Evolutionary conservation across 1,140 invertebrate species (phyloP), one percentile per base, ranked within the genome.

Genomic region (Euglossa dilemma): DNA sequence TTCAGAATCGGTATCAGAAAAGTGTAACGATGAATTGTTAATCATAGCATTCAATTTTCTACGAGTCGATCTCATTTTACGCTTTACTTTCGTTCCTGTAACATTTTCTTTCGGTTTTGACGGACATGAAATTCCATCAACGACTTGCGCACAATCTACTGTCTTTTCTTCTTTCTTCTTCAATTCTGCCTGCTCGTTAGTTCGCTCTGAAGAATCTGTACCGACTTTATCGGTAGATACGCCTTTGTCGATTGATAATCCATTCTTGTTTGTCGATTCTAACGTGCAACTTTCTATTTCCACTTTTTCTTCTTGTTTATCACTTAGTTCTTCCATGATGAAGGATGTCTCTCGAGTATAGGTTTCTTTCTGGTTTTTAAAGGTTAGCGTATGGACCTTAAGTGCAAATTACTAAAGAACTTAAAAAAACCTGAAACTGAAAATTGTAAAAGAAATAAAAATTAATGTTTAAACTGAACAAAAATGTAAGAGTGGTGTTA

Each of bases 1-100:
- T 56, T 94, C 94, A 6, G 93, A 94, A 77, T 94, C 94, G 0
- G 93, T 94, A 43, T 94, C 94, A 16, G 93, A 94, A 57, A 94
- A 94, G 18, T 94, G 93, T 0, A 94, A 71, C 5, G 94, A 94
- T 0, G 93, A 64, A 45, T 94, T 94, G 73, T 89, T 94, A 76
- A 94, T 93, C 87, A 93, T 88, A 0, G 94, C 93, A 25, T 94
- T 93, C 16, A 94, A 69, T 0, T 92, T 90, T 36, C 92, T 90
- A 6, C 94, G 89, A 0, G 92, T 91, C 4, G 93, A 93, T 14
- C 92, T 87, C 12, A 92, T 74, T 88, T 94, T 94, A 28, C 93
- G 91, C 67, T 94, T 94, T 0, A 87, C 57, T 76, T 94, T 94
- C 14, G 84, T 80, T 12, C 90, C 87, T 4, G 86, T 59, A 1